Base-by-base conservation (phyloP, 2,113 vertebrate species). In the Propithecus coquereli region DNA sequence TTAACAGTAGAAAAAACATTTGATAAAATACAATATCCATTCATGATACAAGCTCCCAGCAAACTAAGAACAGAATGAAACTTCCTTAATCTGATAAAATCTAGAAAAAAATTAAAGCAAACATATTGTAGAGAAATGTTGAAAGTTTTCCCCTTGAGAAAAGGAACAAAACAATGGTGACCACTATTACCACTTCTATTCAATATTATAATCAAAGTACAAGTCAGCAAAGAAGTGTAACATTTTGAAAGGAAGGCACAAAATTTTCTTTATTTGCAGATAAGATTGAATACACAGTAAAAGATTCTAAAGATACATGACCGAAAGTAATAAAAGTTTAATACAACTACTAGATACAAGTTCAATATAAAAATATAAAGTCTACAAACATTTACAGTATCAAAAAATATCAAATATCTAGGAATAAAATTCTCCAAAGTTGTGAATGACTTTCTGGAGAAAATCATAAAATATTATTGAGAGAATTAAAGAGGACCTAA, bases 51-150 rank as follows among this genome's bases (percentile, higher is more conserved):
- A 87, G 34, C n/a, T 40, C 82, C 87, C 87, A 84, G 12, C n/a
- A 93, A 95, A 94, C 17, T 76, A 80, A 74, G 22, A 87, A 80
- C 1, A 96, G 50, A 87, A 40, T 87, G 32, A 93, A 91, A 94
- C 13, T 83, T 95, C 66, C 27, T 86, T 90, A 71, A 90, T 68
- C 34, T 85, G 66, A 76, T 77, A 73, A 70, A 77, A 79, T 50
- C 30, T 71, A 43, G 52, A 63, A 81, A 91, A 91, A 68, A 76
- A 32, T 54, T 88, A 96, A 83, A 80, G 43, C 45, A 87, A 94
- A 61, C 54, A 77, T 52, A 85, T 57, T 92, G 3, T 81, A 37
- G 57, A 91, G 27, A 95, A 95, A 94, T 94, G 27, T 12, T 95
- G 17, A 54, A 68, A 34, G 22, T 66, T 91, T 91, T 74, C 68